Conservation (phyloP, 1,140 invertebrate genomes). For the Anoplophora glabripennis region DNA sequence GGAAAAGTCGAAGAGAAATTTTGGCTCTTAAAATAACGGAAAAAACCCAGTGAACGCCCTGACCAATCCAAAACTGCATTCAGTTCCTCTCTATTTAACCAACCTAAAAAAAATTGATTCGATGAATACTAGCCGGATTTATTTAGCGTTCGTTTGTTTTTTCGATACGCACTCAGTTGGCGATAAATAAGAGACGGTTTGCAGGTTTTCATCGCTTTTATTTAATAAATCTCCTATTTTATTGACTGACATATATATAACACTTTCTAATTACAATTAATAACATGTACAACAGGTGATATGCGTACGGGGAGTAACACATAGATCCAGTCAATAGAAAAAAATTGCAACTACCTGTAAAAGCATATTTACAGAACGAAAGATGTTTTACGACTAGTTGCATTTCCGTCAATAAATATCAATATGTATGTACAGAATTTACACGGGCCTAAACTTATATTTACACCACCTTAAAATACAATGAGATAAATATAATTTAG, state of each 20-base stretch:
- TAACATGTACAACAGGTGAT: constrained; percentile 40
- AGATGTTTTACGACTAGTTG: constrained; percentile 31
- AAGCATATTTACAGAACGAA: constrained; percentile 25
- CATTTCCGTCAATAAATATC: constrained; percentile 33
- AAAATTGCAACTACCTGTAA: constrained; percentile 24
- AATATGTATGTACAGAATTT: constrained; percentile 39
- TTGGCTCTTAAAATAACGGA: too few species aligned
- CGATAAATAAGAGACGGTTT: background rate
- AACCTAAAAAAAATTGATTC: too few species aligned
- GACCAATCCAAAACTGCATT: too few species aligned
- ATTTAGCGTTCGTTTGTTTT: too few species aligned
- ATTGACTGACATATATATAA: constrained; percentile 42
- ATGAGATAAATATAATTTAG: constrained; percentile 30
- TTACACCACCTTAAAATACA: constrained; percentile 18
- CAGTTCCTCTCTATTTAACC: too few species aligned
- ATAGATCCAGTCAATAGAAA: constrained; percentile 31
- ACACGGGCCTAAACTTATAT: constrained; percentile 23
- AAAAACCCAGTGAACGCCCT: too few species aligned
- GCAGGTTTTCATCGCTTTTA: constrained; percentile 21
- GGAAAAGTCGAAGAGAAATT: too few species aligned
- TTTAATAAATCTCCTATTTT: constrained; percentile 41
- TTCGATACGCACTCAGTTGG: too few species aligned
- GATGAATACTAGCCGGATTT: too few species aligned
- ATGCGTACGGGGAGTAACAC: constrained; percentile 26
- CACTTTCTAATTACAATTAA: constrained; percentile 35